Base-by-base conservation (phyloP, 2,797 vertebrate species). In the Anguilla pacifica region DNA sequence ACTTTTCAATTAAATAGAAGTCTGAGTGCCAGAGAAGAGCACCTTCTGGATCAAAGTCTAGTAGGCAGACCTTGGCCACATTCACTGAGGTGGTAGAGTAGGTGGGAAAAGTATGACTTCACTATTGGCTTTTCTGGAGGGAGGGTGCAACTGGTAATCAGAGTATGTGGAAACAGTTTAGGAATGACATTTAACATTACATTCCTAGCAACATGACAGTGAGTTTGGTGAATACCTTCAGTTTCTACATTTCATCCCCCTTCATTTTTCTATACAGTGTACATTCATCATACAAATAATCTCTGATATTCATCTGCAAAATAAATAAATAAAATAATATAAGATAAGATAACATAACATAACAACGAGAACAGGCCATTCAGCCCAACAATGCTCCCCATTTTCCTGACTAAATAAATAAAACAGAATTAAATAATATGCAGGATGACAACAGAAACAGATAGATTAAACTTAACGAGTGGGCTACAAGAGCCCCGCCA, bases 21-120 rank as follows among this genome's bases (percentile, higher is more conserved):
- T 46, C 19, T n/a, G 43, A 88, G 61, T 19, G 5, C 49, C 3
- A 61, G 82, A 86, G 77, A 39, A 17, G 53, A n/a, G 74, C 87
- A 89, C 93, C 89, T 92, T 93, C 91, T 95, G 93, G 94, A 95
- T 95, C 92, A 91, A 90, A 89, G 88, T 92, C 90, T 87, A 91
- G 93, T 93, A 91, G 93, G 70, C 70, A 57, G 83, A 74, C 86
- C 84, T 64, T 82, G 89, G 85, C 86, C 90, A 90, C 83, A 91
- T 92, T 92, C 87, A 88, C 88, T 90, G 86, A 87, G 90, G 87
- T 91, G 91, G 91, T 89, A 85, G 93, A 93, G 95, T 94, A 92
- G 94, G 95, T 31, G 89, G 90, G 28, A 91, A 87, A 86, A 90
- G 91, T 90, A 92, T 43, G 89, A 91, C 92, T 89, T 90, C 91